These are phyloP conservation scores for Rhaphigaster nebulosa DNA, from an alignment of 2,888 invertebrate species.

Conservation along the genomic window DNA sequence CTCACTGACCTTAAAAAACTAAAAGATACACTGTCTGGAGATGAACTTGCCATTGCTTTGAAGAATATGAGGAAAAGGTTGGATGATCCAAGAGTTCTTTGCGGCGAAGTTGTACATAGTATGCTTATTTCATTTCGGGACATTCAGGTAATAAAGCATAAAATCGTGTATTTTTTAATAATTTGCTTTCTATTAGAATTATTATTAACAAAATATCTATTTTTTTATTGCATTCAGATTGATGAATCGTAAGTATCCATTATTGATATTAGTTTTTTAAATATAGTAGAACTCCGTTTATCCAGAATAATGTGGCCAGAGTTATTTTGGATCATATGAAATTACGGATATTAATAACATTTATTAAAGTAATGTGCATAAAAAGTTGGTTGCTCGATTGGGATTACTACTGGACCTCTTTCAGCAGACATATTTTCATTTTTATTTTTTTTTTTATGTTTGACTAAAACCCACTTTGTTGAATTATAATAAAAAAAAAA, in stretches of 20 bases:
- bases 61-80: slow-evolving; percentile 92
- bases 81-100: slow-evolving; percentile 96
- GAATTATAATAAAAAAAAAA: too few species aligned
- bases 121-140: slow-evolving; percentile 93
- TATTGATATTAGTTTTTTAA: neutral
- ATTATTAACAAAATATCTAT: neutral
- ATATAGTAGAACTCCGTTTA: neutral
- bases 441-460: too few species aligned
- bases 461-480: too few species aligned
- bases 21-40: slow-evolving; percentile 87
- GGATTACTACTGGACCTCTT: too few species aligned
- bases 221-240: neutral
- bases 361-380: too few species aligned
- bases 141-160: slow-evolving; percentile 74
- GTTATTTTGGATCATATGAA: neutral
- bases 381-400: too few species aligned
- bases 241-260: slow-evolving; percentile 12
- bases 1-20: slow-evolving; percentile 92
- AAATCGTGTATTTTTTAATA: too few species aligned
- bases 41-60: slow-evolving; percentile 83
- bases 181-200: neutral
- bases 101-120: slow-evolving; percentile 95
- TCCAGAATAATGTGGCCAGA: neutral
- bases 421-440: too few species aligned
- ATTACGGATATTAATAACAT: too few species aligned